Conservation (phyloP, 2,113 vertebrate species). For the Otus sunia region DNA sequence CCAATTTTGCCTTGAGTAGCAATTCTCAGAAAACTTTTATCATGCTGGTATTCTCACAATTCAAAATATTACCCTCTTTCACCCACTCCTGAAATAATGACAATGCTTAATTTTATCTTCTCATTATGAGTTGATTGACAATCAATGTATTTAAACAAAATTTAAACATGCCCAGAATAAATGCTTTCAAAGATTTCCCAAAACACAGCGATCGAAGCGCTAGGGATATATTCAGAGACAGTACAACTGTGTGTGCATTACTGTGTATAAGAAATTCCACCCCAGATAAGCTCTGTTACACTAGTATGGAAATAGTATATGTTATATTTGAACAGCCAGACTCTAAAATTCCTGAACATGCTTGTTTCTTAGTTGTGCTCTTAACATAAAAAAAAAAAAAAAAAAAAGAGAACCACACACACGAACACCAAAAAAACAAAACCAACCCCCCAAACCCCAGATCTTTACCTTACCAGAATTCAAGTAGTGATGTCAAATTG, state of each 20-base stretch:
- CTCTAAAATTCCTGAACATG: background rate
- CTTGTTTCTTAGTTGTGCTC: background rate
- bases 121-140: background rate
- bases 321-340: background rate
- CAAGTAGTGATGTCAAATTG: background rate
- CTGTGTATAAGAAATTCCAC: background rate
- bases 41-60: background rate
- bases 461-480: slow-evolving; percentile 21
- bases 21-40: background rate
- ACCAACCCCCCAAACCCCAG: background rate
- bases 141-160: background rate
- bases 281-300: background rate
- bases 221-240: background rate
- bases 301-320: background rate
- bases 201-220: background rate
- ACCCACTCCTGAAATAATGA: background rate
- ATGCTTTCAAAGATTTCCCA: background rate
- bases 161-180: background rate
- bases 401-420: background rate
- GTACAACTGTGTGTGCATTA: background rate
- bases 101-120: background rate
- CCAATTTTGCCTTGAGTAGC: background rate
- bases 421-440: background rate
- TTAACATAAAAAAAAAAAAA: background rate
- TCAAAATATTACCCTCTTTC: background rate